A percentile compares a stretch with the other conserved stretches of the same genome.
phyloP scores from a whole-genome alignment of 2,797 vertebrate species.

The Poecilia velifera region DNA sequence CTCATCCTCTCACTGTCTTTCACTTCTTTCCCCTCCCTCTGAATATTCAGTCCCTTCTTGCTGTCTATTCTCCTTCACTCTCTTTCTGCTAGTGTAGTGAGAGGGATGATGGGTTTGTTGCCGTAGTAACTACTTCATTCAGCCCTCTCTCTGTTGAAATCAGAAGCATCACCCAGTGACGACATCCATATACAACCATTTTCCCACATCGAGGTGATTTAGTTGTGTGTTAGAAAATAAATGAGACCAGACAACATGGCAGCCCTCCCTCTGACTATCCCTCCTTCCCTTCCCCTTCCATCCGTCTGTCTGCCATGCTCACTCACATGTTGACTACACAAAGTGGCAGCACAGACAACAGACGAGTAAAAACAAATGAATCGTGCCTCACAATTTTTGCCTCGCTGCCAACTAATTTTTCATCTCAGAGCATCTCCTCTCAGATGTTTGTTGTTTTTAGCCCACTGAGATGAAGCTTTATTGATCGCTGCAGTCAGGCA shows the following conservation, averaged over 20 bases:
- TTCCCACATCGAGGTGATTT: slow-evolving; percentile 94
- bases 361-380: slow-evolving; percentile 65
- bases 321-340: slow-evolving; percentile 65
- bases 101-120: slow-evolving; percentile 96
- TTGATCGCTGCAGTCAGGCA: slow-evolving; percentile 28
- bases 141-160: slow-evolving; percentile 89
- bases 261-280: slow-evolving; percentile 26
- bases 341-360: slow-evolving; percentile 62
- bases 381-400: slow-evolving; percentile 56
- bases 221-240: slow-evolving; percentile 94
- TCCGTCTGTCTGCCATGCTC: slow-evolving; percentile 48
- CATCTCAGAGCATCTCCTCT: slow-evolving; percentile 19
- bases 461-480: slow-evolving; percentile 44
- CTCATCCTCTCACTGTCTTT: slow-evolving; percentile 38
- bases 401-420: slow-evolving; percentile 10
- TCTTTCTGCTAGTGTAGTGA: slow-evolving; percentile 65
- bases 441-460: slow-evolving; percentile 46
- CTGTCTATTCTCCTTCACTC: slow-evolving; percentile 33
- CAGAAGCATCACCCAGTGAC: slow-evolving; percentile 87
- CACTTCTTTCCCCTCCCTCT: slow-evolving; percentile 26
- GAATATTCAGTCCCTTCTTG: slow-evolving; percentile 9
- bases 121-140: slow-evolving; percentile 94
- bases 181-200: slow-evolving; percentile 74
- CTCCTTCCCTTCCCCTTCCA: slow-evolving; percentile 34
- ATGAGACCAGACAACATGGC: slow-evolving; percentile 78